Base-by-base conservation (phyloP, 2,113 vertebrate species). In the Nesogale talazaci region DNA sequence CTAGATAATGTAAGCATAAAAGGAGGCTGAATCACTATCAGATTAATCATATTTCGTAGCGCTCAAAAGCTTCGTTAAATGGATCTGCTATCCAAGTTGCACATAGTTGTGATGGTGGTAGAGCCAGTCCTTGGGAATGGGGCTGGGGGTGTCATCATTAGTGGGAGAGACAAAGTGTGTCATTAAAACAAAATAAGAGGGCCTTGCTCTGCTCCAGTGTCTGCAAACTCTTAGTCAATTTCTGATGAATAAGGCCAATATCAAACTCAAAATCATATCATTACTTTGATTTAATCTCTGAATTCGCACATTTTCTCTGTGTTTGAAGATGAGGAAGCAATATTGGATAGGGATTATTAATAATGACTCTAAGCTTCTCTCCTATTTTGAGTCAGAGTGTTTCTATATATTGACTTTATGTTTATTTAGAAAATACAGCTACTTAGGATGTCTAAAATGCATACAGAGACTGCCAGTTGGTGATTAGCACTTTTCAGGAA, bases 1-100 rank as follows among this genome's bases (percentile, higher is more conserved):
- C 98, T 98, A 98, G 98, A 98, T 99, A 99, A 99, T 99, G 98
- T 99, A 99, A 98, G 98, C 98, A 99, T 98, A 99, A 99, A 99
- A 98, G 98, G 97, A 98, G 98, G 97, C 98, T 98, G 99, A 99
- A 99, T 99, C 98, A 98, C 98, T 99, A 99, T 99, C 98, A 99
- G 98, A 99, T 99, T 99, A 99, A 99, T 99, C 98, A 99, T 99
- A 99, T 99, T 98, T 99, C 99, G 98, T 98, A 98, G 98, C 97
- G 98, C 98, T 98, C 98, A 98, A 98, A 98, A 98, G 98, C 98
- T 99, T 98, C 98, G 98, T 98, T 98, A 98, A 99, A 99, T 98
- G 97, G 97, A 98, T 97, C 97, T 98, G 95, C 98, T 98, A 98
- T 98, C 98, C 98, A 98, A 98, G 98, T 98, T 98, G 98, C 98